Conservation (phyloP, 1,140 invertebrate species). For the Aleiodes sp. region DNA sequence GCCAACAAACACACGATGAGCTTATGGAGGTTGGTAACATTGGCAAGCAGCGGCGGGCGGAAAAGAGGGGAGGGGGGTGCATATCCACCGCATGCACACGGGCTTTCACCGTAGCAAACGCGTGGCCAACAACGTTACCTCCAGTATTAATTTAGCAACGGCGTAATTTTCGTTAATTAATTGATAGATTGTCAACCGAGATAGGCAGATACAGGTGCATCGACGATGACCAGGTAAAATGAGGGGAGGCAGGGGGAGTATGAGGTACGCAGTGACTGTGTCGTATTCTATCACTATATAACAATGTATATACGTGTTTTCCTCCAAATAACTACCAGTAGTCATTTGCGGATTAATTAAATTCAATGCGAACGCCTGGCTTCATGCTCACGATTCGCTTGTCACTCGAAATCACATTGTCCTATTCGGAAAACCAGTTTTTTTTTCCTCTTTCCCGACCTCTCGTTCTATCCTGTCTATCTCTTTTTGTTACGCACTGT, state of each 20-base stretch:
- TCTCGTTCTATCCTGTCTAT: background rate
- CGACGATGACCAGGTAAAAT: conserved; percentile 34
- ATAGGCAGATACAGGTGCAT: conserved; percentile 49
- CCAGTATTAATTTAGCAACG: conserved; percentile 51
- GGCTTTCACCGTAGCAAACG: background rate
- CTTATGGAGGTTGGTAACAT: too few relatives aligned
- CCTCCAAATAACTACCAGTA: conserved; percentile 26
- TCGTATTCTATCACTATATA: background rate
- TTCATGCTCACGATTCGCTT: conserved; percentile 17
- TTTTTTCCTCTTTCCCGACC: background rate
- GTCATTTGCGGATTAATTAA: conserved; percentile 56
- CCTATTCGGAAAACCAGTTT: background rate
- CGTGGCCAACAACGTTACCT: background rate
- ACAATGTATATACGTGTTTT: conserved; percentile 16
- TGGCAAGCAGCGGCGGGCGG: too few relatives aligned
- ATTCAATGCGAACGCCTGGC: conserved; percentile 49
- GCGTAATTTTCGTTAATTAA: conserved; percentile 63
- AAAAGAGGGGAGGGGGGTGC: too few relatives aligned
- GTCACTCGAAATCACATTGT: conserved; percentile 14
- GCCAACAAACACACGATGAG: too few relatives aligned
- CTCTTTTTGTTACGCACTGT: background rate
- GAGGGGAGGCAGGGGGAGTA: conserved; percentile 25
- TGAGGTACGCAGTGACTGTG: conserved; percentile 16
- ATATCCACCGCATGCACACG: too few relatives aligned
- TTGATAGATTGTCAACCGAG: conserved; percentile 60